Conservation (phyloP, 2,888 invertebrate genomes). For the Cartodere bifasciata region DNA sequence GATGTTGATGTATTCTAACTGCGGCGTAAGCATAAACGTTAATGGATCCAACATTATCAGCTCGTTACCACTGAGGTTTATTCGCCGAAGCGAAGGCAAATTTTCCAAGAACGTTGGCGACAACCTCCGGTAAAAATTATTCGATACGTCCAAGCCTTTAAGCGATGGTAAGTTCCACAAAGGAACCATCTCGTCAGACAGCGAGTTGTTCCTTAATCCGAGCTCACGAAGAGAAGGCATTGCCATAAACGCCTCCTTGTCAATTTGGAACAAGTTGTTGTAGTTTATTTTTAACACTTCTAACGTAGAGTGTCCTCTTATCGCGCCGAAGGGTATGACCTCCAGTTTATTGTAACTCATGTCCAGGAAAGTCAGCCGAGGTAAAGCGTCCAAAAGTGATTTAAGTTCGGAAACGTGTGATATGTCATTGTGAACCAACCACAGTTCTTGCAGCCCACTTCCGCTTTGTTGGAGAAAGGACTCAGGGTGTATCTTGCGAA, state of each 20-base stretch:
- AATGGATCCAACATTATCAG: constrained; percentile 58
- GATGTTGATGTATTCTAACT: constrained; percentile 67
- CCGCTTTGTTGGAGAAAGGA: constrained; percentile 65
- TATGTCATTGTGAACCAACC: constrained; percentile 63
- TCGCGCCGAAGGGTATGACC: constrained; percentile 63
- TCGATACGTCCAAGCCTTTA: constrained; percentile 71
- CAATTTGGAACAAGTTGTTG: constrained; percentile 61
- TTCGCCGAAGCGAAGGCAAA: constrained; percentile 58
- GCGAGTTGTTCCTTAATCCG: constrained; percentile 69
- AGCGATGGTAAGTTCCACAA: constrained; percentile 76
- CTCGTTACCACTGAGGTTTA: constrained; percentile 66
- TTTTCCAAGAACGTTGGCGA: constrained; percentile 62
- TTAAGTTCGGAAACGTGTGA: constrained; percentile 61
- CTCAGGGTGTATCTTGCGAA: constrained; percentile 67
- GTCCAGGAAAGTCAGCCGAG: constrained; percentile 64
- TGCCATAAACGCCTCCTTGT: constrained; percentile 67
- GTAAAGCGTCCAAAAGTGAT: constrained; percentile 63
- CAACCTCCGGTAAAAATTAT: constrained; percentile 58
- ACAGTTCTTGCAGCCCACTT: constrained; percentile 64
- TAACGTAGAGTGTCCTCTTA: constrained; percentile 67
- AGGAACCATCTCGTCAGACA: constrained; percentile 54
- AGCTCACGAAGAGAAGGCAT: constrained; percentile 76
- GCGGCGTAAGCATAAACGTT: constrained; percentile 56
- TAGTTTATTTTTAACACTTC: constrained; percentile 71
- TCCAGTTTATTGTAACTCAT: constrained; percentile 65